Conservation (phyloP, 2,888 invertebrate genomes). For the Monochamus alternatus region DNA sequence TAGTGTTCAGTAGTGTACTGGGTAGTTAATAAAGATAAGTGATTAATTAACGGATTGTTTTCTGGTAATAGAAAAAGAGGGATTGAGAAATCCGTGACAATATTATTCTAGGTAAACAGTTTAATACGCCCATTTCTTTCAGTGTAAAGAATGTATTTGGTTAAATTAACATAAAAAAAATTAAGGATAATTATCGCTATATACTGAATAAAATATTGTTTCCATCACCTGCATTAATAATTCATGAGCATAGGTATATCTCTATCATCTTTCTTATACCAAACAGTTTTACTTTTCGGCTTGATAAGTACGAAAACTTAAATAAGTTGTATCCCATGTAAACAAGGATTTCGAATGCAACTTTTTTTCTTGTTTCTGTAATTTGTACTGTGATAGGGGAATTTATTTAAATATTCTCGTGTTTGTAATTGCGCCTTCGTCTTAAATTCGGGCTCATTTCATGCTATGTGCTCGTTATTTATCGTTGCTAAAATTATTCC, state of each 20-base stretch:
- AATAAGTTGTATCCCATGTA: conserved; percentile 27
- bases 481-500: conserved; percentile 12
- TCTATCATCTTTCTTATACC: conserved; percentile 52
- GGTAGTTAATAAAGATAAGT: no score
- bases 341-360: conserved; percentile 15
- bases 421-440: conserved; percentile 38
- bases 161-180: conserved; percentile 40
- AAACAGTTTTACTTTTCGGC: conserved; percentile 12
- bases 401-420: conserved; percentile 40
- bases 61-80: no score
- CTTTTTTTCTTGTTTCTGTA: conserved; percentile 9
- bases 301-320: conserved; percentile 12
- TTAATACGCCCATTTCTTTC: neutral
- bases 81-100: no score
- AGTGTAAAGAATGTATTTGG: conserved; percentile 34
- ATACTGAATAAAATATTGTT: conserved; percentile 42
- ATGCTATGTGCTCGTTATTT: conserved; percentile 37
- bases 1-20: no score
- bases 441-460: conserved; percentile 42
- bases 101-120: no score
- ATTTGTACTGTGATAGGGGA: conserved; percentile 27
- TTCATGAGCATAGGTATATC: conserved; percentile 51
- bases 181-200: conserved; percentile 40
- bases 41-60: no score
- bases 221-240: conserved; percentile 52